Evolutionary conservation across 1,140 invertebrate genomes (phyloP).

Genomic region (Tetragnatha versicolor): DNA sequence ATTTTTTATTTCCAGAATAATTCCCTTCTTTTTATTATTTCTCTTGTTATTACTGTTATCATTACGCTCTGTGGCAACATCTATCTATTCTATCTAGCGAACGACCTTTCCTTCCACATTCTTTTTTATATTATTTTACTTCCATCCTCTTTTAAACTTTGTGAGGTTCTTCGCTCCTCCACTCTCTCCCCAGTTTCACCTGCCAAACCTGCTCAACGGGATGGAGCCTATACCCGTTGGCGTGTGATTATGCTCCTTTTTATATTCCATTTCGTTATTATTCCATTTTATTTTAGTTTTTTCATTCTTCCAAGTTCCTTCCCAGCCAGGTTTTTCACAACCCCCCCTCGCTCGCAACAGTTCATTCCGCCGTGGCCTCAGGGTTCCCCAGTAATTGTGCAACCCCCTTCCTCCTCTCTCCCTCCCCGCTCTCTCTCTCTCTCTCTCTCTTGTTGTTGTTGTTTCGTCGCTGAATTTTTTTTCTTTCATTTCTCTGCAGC

Average conservation of each 20-base stretch:
- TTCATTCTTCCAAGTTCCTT: background rate
- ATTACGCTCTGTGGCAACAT: slow-evolving; percentile 23
- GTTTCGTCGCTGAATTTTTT: background rate
- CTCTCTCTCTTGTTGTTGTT: background rate
- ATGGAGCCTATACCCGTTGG: background rate
- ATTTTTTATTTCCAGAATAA: too few species aligned
- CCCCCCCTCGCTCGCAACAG: background rate
- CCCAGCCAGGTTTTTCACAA: background rate
- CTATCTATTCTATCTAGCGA: slow-evolving; percentile 34
- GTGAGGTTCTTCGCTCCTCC: background rate
- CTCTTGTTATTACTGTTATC: slow-evolving; percentile 45
- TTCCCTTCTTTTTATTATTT: background rate
- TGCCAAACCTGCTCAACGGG: slow-evolving; percentile 43
- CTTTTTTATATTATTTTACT: background rate
- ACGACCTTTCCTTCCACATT: slow-evolving; percentile 17
- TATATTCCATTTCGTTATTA: too few species aligned
- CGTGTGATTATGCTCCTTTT: background rate
- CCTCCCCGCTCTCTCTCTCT: background rate
- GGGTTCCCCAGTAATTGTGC: slow-evolving; percentile 21
- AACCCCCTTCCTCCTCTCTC: background rate
- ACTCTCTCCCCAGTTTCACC: slow-evolving; percentile 3
- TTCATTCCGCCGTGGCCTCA: slow-evolving; percentile 12
- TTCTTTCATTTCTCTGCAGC: background rate
- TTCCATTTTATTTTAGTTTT: slow-evolving; percentile 4
- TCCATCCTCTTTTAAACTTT: background rate